Evolutionary conservation across 2,888 invertebrate genomes (phyloP).

Genomic region (Perithous albicinctus): DNA sequence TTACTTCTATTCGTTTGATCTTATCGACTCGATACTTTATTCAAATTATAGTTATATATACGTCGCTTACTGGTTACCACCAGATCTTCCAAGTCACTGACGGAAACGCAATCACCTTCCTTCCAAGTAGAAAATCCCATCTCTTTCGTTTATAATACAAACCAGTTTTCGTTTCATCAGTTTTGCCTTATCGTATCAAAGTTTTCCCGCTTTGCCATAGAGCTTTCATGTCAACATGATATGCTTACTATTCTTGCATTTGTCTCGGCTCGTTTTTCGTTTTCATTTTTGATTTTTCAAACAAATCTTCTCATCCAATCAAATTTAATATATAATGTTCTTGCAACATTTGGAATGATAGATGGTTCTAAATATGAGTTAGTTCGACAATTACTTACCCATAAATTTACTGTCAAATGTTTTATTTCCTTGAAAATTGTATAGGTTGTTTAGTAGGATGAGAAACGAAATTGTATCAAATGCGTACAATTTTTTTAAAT

Average conservation of each 20-base stretch:
- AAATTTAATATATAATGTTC: background rate
- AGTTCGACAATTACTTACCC: no score
- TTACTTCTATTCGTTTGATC: constrained; percentile 15
- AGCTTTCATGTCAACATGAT: background rate
- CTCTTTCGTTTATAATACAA: constrained; percentile 11
- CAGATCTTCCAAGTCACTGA: constrained; percentile 16
- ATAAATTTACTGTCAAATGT: no score
- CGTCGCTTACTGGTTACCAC: constrained; percentile 6
- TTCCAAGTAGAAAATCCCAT: background rate
- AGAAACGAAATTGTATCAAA: no score
- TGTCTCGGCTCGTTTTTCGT: background rate
- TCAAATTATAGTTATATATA: constrained; percentile 23
- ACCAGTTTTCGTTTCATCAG: no score
- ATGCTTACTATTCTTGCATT: background rate
- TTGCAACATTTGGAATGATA: background rate
- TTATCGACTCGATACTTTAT: constrained; percentile 4
- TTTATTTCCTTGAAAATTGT: no score
- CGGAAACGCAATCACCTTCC: background rate
- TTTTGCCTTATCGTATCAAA: background rate
- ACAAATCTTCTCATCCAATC: background rate
- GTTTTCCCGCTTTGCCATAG: background rate
- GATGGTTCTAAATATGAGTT: background rate
- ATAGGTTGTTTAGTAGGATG: no score
- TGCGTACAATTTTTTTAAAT: no score
- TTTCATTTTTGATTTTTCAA: background rate